phyloP scores from a whole-genome alignment of 2,113 vertebrate genomes.

The Chlorocebus sabaeus region DNA sequence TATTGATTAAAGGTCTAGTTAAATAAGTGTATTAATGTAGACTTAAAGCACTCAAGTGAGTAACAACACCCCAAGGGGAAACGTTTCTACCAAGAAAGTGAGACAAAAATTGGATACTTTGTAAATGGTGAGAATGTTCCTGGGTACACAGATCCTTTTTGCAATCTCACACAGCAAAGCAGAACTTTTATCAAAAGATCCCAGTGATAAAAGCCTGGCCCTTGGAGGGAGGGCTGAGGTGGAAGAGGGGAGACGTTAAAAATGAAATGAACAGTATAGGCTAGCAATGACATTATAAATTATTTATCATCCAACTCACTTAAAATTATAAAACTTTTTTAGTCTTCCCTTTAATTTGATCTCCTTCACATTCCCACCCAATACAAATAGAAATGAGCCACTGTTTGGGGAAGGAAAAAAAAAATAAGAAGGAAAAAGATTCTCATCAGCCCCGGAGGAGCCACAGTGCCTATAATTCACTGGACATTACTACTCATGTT shows the following conservation, averaged over 20 bases:
- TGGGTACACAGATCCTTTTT: slow-evolving; percentile 83
- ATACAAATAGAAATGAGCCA: not conserved
- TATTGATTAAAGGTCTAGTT: slow-evolving; percentile 81
- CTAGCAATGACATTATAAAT: not conserved
- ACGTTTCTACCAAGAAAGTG: slow-evolving; percentile 75
- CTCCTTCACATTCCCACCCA: not conserved
- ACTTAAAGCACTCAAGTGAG: slow-evolving; percentile 77
- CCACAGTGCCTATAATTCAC: not conserved
- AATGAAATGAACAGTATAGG: slow-evolving; percentile 45
- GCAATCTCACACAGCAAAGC: slow-evolving; percentile 83
- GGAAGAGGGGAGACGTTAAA: slow-evolving; percentile 7
- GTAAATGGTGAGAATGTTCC: slow-evolving; percentile 86
- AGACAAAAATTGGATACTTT: slow-evolving; percentile 81
- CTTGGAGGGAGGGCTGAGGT: slow-evolving; percentile 37
- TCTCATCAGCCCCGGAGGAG: not conserved
- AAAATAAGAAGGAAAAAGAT: not conserved
- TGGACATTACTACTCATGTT: not conserved
- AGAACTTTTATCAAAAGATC: slow-evolving; percentile 82
- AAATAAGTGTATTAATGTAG: slow-evolving; percentile 82
- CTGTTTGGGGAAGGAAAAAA: not conserved
- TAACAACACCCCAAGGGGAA: slow-evolving; percentile 76
- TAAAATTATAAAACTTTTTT: not conserved
- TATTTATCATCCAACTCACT: not conserved
- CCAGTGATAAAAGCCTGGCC: slow-evolving; percentile 85
- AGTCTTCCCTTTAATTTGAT: not conserved